These are phyloP conservation scores for Papilio polyxenes DNA, from an alignment of 1,140 invertebrate genomes.

Conservation along the genomic window DNA sequence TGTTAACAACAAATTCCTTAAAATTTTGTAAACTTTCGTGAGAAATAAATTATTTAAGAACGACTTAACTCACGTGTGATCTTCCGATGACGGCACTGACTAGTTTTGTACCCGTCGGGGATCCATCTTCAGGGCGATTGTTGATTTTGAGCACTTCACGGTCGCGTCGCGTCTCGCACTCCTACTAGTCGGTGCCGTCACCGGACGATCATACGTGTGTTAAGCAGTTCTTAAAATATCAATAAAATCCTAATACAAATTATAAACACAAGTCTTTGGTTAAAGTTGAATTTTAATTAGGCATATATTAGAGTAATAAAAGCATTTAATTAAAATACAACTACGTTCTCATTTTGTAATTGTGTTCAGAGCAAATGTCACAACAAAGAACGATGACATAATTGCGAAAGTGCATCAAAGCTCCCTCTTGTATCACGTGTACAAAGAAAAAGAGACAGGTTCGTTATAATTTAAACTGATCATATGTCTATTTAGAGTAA, in stretches of 20 bases:
- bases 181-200: too few species aligned
- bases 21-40: too few species aligned
- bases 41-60: too few species aligned
- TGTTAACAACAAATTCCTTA: too few species aligned
- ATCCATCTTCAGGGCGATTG: too few species aligned
- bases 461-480: slow-evolving; percentile 5
- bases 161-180: too few species aligned
- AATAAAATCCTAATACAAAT: neutral
- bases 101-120: too few species aligned
- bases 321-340: slow-evolving; percentile 16
- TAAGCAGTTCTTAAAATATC: too few species aligned
- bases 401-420: slow-evolving; percentile 14
- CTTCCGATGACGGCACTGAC: too few species aligned
- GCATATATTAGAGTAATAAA: slow-evolving; percentile 5
- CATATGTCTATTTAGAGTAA: neutral
- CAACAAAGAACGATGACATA: slow-evolving; percentile 21
- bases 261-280: neutral
- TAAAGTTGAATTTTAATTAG: neutral
- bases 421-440: neutral
- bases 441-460: neutral
- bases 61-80: too few species aligned
- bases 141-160: too few species aligned
- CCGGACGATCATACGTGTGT: too few species aligned
- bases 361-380: slow-evolving; percentile 12
- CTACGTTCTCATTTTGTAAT: neutral